phyloP scores from a whole-genome alignment of 2,797 vertebrate species.

The Ptychadena robeensis region DNA sequence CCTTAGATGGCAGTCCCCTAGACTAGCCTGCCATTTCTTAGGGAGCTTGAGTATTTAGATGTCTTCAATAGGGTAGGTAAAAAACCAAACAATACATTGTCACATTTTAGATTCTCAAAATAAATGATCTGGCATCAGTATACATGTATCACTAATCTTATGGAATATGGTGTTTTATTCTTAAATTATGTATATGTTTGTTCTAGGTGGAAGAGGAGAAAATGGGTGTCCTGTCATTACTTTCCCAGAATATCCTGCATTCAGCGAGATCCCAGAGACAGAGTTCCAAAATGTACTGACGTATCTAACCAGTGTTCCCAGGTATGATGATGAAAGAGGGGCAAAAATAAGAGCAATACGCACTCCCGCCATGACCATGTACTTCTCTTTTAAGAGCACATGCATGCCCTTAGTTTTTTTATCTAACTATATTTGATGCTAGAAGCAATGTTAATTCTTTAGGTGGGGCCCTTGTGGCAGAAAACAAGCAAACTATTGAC shows the following conservation, averaged over 20 bases:
- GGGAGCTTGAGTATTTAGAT: too few relatives aligned
- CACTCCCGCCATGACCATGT: not conserved
- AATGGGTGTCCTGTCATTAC: conserved; percentile 94
- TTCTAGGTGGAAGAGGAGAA: conserved; percentile 88
- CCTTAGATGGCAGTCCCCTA: too few relatives aligned
- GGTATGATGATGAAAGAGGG: conserved; percentile 72
- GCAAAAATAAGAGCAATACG: not conserved
- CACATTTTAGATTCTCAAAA: not conserved
- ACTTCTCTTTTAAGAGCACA: not conserved
- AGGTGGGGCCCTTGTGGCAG: not conserved
- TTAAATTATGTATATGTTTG: conserved; percentile 48
- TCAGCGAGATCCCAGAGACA: conserved; percentile 88
- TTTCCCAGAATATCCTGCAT: conserved; percentile 93
- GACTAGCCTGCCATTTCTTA: too few relatives aligned
- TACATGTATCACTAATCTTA: not conserved
- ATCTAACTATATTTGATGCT: not conserved
- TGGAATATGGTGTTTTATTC: not conserved
- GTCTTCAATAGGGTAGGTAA: too few relatives aligned
- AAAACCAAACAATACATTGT: too few relatives aligned
- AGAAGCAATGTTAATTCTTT: not conserved
- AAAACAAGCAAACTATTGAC: conserved; percentile 27
- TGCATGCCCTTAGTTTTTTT: not conserved
- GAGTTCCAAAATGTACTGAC: conserved; percentile 95
- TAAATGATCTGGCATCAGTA: not conserved
- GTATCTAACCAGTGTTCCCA: conserved; percentile 94